Evolutionary conservation across 64 coral and sea anemone genomes (phyloP), one percentile per base, ranked within the genome.

Genomic region (Pocillopora damicornis): DNA sequence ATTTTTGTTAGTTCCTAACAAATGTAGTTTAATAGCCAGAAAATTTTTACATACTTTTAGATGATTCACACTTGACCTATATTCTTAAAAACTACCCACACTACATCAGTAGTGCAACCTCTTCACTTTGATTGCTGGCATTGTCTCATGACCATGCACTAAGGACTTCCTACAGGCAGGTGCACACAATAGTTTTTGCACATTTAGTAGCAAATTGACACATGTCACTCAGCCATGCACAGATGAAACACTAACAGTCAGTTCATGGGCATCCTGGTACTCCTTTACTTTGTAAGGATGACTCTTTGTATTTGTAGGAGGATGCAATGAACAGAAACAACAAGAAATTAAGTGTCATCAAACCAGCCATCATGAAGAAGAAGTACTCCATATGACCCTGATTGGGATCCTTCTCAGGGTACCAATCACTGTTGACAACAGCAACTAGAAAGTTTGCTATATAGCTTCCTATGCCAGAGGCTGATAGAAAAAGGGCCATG

Each of bases 291-390:
- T 37, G 9, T 45, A n/a, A 16, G 12, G 81, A 20, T 56, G 72
- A 10, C 12, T 34, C 56, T 15, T 64, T 82, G 75, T 95, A 95
- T 20, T 88, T 88, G 79, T 95, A 95, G 15, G 61, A 25, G 17
- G 63, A 15, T 18, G 94, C 83, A 78, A 95, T 25, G 76, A 64
- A 75, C 35, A 92, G 5, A 81, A 89, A 95, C 69, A 95, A 61
- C 10, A 92, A 16, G 79, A 92, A 95, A 88, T 89, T 92, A 18
- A 75, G 76, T 38, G 92, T 18, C 87, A 92, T 92, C 15, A 95
- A 38, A 20, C 90, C 90, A 76, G 73, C 80, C 16, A 95, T 66
- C 25, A 95, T 67, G 73, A 95, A 95, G 59, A 92, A 92, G 75
- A 86, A 95, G 10, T 89, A 60, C 89, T 95, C 94, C 63, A 95